phyloP scores from a whole-genome alignment of 2,113 vertebrate species.

The Geococcyx californianus region DNA sequence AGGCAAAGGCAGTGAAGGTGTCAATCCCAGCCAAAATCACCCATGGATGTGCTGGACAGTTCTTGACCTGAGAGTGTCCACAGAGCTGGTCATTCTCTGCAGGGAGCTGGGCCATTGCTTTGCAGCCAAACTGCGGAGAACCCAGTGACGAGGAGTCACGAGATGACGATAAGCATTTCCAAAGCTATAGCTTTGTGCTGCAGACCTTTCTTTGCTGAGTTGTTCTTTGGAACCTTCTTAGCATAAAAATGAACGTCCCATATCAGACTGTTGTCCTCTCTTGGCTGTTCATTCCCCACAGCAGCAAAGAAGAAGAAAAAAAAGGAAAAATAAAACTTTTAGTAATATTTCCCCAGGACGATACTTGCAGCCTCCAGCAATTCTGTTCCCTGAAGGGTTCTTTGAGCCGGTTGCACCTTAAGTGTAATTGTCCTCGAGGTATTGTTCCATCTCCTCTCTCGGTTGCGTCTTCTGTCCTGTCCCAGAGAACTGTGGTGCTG shows the following conservation, averaged over 20 bases:
- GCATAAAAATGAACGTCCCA: not conserved
- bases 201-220: not conserved
- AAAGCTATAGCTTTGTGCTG: not conserved
- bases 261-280: not conserved
- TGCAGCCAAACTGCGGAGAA: not conserved
- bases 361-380: not conserved
- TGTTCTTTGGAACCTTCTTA: not conserved
- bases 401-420: not conserved
- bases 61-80: not conserved
- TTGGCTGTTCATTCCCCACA: not conserved
- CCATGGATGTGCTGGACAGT: no score
- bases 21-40: not conserved
- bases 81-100: not conserved
- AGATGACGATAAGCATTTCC: accelerated
- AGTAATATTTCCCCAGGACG: not conserved
- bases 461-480: not conserved
- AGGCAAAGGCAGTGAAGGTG: no score
- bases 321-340: not conserved
- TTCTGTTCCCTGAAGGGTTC: not conserved
- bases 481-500: no score
- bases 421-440: not conserved
- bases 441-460: not conserved
- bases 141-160: not conserved
- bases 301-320: not conserved
- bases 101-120: not conserved